Percentiles rank a stretch among this genome's conserved stretches.
Evolutionary conservation across 2,113 vertebrate species (phyloP).

Genomic region (Pteropus alecto): DNA sequence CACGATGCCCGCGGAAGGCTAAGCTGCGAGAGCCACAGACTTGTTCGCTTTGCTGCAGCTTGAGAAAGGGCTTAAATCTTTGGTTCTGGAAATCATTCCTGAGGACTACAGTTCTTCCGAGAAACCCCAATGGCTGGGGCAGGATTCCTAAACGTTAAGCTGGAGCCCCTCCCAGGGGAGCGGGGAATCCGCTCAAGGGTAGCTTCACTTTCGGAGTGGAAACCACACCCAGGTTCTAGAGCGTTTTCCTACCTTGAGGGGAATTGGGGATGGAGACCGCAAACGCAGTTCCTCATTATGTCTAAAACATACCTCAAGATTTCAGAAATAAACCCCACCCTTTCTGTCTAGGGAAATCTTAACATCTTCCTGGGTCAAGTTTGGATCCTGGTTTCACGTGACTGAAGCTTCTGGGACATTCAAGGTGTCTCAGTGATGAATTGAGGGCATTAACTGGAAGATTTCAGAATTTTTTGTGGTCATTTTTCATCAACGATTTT

Average conservation of each 20-base stretch:
- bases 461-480: neutral
- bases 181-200: no score
- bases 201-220: neutral
- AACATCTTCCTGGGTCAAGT: neutral
- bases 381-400: neutral
- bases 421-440: neutral
- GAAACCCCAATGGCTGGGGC: neutral
- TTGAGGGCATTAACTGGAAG: neutral
- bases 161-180: neutral
- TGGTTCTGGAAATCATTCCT: neutral
- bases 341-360: neutral
- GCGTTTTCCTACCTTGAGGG: neutral
- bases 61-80: neutral
- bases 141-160: neutral
- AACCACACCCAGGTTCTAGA: neutral
- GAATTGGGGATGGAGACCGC: neutral
- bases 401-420: neutral
- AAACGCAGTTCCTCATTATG: neutral
- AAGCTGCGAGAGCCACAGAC: neutral
- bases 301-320: neutral
- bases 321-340: neutral
- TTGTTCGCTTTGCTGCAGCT: neutral
- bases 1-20: neutral
- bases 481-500: neutral
- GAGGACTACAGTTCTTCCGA: neutral